Percentiles rank a stretch among this genome's conserved stretches.
Evolutionary conservation across 2,113 vertebrate species (phyloP).

Genomic region (Heterocephalus glaber): DNA sequence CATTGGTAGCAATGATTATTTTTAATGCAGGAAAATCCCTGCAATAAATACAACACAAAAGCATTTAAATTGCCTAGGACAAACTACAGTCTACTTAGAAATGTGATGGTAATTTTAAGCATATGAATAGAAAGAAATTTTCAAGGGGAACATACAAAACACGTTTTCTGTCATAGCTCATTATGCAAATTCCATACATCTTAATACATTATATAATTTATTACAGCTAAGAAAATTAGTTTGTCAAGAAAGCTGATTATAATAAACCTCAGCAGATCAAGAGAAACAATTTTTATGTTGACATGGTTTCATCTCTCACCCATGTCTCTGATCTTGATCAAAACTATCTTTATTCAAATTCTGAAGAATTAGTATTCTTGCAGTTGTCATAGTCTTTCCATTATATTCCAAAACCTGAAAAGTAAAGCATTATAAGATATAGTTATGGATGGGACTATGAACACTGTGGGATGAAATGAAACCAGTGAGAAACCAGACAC

Average conservation of each 20-base stretch:
- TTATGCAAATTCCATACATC: neutral
- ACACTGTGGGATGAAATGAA: slow-evolving; percentile 11
- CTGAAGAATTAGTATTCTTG: slow-evolving; percentile 13
- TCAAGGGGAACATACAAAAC: slow-evolving; percentile 32
- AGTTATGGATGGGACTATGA: neutral
- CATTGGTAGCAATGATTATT: slow-evolving; percentile 51
- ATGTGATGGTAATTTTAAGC: slow-evolving; percentile 46
- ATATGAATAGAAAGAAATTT: slow-evolving; percentile 56
- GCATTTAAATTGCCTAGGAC: slow-evolving; percentile 62
- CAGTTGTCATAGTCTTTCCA: neutral
- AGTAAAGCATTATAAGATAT: neutral
- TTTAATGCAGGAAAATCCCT: slow-evolving; percentile 49
- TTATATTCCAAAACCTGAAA: neutral
- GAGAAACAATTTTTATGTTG: slow-evolving; percentile 26
- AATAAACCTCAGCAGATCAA: neutral
- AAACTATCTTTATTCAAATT: slow-evolving; percentile 48
- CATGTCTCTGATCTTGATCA: neutral
- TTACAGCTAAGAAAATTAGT: slow-evolving; percentile 22
- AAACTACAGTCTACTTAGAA: slow-evolving; percentile 49
- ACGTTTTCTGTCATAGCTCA: neutral
- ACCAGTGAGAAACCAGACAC: slow-evolving; percentile 7
- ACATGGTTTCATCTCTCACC: neutral
- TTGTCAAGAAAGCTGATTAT: neutral
- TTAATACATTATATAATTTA: neutral
- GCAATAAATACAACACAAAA: slow-evolving; percentile 51